Evolutionary conservation across 2,888 invertebrate species (phyloP), one percentile per base, ranked within the genome.

Genomic region (Lamellibrachia columna): DNA sequence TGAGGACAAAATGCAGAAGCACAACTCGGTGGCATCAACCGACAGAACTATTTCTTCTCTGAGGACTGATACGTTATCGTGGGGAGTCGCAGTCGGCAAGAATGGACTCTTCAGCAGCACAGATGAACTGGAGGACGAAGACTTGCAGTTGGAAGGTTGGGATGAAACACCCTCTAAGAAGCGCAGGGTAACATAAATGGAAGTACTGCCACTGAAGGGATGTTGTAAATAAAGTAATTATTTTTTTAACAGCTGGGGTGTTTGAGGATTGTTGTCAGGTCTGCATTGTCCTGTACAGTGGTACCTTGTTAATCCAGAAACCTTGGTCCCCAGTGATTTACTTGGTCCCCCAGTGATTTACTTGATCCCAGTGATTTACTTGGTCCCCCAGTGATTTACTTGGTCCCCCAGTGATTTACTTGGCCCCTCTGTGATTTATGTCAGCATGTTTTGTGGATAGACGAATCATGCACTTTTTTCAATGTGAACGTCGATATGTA

Each of bases 161-260:
- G 75, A n/a, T 15, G n/a, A 75, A 75, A 75, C 75, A 75, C 75
- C 75, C 75, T 75, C 75, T n/a, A 75, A 75, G 75, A 75, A n/a
- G 2, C 15, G 22, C n/a, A 75, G n/a, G 75, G 75, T 15, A n/a
- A 75, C 75, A 1, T 75, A 40, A 40, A 1, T 40, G 15, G 75
- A 75, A 75, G 15, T 22, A 75, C 75, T 75, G 75, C 22, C 15
- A 75, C 4, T 75, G 75, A 75, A 75, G 3, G 75, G 75, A 40
- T 40, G 75, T 75, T 75, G 75, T 22, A n/a, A 75, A 75, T 22
- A 75, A 55, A 75, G 75, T 75, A 2, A 75, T 75, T 22, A 75
- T 75, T 40, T 40, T 40, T 40, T 40, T 22, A 75, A 75, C 4
- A 15, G 40, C 40, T 40, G 40, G 40, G 40, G 40, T 40, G 40